Base-by-base conservation (phyloP, 2,888 invertebrate species). In the Baronia brevicornis region DNA sequence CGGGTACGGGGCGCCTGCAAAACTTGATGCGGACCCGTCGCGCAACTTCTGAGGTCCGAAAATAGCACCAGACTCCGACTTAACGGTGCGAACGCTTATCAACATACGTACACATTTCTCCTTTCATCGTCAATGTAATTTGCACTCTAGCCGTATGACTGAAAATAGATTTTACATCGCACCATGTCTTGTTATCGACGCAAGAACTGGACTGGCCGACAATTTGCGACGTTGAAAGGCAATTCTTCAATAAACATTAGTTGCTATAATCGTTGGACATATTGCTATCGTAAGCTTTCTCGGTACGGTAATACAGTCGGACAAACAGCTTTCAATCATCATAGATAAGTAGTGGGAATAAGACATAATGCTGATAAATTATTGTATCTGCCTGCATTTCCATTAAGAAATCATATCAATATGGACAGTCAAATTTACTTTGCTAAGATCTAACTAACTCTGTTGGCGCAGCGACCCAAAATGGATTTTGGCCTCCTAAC, bases 91-190 rank as follows among this genome's bases (percentile, higher is more conserved):
- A 49, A 52, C 56, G 62, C 55, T 60, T 61, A 53, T 43, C 44
- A 44, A 46, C 41, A 52, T 66, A 65, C 59, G 66, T 61, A 62
- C 51, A 43, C 72, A 72, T 78, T 77, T 78, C 78, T 69, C 75
- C 71, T 74, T 66, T 66, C 62, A 62, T 62, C 58, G 40, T 44
- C 60, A 65, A 48, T 41, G 61, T 51, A 63, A 60, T 63, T 53
- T 73, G 54, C 44, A 64, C 67, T 52, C 59, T 66, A 58, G 42
- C 21, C 30, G 39, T 23, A 7, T 12, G 5, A 11, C 7, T 11
- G 36, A 43, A 32, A 43, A 46, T 21, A 17, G 14, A 44, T 47
- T 55, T 59, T 60, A 30, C 39, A 33, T 28, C 47, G 41, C 3
- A 4, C 0, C 5, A n/a, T 9, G 5, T 2, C 3, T 3, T 5